Evolutionary conservation across 2,888 invertebrate species (phyloP), one percentile per base, ranked within the genome.

Genomic region (Cheilosia impressa): DNA sequence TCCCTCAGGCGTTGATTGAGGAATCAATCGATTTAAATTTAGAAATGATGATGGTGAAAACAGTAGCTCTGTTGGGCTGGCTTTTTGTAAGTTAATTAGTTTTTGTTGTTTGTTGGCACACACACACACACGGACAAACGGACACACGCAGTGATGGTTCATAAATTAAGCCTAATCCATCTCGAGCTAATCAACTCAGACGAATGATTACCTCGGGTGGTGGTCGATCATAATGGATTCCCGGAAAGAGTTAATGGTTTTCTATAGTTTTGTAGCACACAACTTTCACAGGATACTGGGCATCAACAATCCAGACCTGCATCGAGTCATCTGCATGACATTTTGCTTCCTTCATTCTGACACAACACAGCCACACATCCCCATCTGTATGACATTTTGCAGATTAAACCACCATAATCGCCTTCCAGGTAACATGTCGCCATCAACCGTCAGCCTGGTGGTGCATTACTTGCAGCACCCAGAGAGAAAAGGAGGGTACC

Each of bases 11-110:
- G 45, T 24, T 45, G 65, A 57, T 72, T 81, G 76, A 85, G 45
- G 68, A 85, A 72, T 77, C 85, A 85, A 85, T 81, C 76, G 81
- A 77, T 77, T 85, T 77, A 63, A 77, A 38, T 85, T 81, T 85
- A 76, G 80, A 76, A 84, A 80, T 75, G 75, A 84, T 66, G 65
- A 69, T 50, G 52, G 38, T 60, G 53, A 27, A 81, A 66, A 85
- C 85, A 81, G 85, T 85, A 85, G 85, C 84, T 47, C 17, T 65
- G 45, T 55, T 47, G 1, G 45, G 15, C 22, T 13, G 13, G 9
- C 27, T 41, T 38, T 62, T 60, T 24, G 43, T 10, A 6, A 45
- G 57, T 41, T 75, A 79, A 80, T 84, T 84, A 75, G 84, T 55
- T 19, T 81, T 55, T n/a, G 4, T 45, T 45, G 17, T 45, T 17